Conservation (phyloP, 2,797 vertebrate species). For the Siniperca obscura region DNA sequence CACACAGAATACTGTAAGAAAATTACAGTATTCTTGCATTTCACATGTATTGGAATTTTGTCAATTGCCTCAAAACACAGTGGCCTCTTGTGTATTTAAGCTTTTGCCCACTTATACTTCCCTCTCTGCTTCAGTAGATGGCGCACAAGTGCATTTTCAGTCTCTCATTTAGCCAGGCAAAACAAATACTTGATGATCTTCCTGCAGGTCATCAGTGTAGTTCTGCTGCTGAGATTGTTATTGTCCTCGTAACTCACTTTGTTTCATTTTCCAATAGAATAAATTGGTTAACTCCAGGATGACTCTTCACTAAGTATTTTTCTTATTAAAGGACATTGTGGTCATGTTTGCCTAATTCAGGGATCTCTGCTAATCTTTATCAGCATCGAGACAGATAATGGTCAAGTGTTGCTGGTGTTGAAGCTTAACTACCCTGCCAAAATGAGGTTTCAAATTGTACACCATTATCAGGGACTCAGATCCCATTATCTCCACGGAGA, state of each 20-base stretch:
- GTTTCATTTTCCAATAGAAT: constrained; percentile 36
- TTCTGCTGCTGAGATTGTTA: constrained; percentile 25
- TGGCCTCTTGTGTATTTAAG: constrained; percentile 20
- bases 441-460: constrained; percentile 69
- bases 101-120: constrained; percentile 2
- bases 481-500: constrained; percentile 60
- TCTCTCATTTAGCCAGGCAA: not conserved
- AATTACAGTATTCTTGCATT: not conserved
- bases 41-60: not conserved
- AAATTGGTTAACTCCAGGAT: constrained; percentile 33
- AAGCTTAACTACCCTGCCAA: constrained; percentile 52
- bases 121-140: constrained; percentile 77
- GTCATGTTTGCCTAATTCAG: constrained; percentile 53
- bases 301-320: constrained; percentile 34
- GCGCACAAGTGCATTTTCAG: constrained; percentile 62
- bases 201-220: constrained; percentile 34
- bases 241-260: constrained; percentile 23
- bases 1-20: not conserved
- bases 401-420: constrained; percentile 41
- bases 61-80: constrained; percentile 13
- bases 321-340: constrained; percentile 48
- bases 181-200: constrained; percentile 34
- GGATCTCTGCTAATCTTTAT: constrained; percentile 49
- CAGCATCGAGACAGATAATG: constrained; percentile 52
- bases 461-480: constrained; percentile 63